A percentile compares a stretch with the other conserved stretches of the same genome.
phyloP scores from a whole-genome alignment of 2,888 invertebrate species.

The Orthosia incerta region DNA sequence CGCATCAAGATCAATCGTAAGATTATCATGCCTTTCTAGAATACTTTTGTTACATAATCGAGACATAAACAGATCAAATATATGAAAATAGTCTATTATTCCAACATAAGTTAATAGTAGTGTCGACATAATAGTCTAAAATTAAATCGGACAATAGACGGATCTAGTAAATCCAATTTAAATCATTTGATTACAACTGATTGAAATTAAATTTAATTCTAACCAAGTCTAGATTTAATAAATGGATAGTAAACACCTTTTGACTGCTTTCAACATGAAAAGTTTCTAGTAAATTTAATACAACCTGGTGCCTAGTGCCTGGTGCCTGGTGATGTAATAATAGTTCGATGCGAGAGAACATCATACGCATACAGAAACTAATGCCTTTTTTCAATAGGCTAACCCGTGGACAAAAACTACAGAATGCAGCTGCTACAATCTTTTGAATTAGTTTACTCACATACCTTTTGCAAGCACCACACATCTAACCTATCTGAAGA shows the following conservation, averaged over 20 bases:
- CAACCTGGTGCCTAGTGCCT: neutral
- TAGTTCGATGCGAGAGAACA: neutral
- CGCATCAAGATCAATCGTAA: conserved; percentile 27
- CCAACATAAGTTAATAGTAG: neutral
- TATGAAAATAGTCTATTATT: neutral
- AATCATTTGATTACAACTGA: neutral
- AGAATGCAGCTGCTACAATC: neutral
- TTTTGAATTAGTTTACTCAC: neutral
- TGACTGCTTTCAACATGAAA: neutral
- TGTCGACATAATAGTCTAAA: too few relatives aligned
- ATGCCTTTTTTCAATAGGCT: neutral
- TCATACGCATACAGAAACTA: neutral
- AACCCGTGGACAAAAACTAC: neutral
- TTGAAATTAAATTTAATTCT: neutral
- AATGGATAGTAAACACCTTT: too few relatives aligned
- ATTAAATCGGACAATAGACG: too few relatives aligned
- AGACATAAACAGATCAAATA: conserved; percentile 1
- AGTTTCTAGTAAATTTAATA: neutral
- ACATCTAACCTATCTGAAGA: too few relatives aligned
- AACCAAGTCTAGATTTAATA: neutral
- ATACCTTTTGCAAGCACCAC: neutral
- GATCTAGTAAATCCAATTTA: too few relatives aligned
- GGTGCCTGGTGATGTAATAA: neutral
- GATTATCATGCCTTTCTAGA: conserved; percentile 3
- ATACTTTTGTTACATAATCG: neutral